These are phyloP conservation scores for Griposia aprilina DNA, from an alignment of 2,888 invertebrate species.

Conservation along the genomic window DNA sequence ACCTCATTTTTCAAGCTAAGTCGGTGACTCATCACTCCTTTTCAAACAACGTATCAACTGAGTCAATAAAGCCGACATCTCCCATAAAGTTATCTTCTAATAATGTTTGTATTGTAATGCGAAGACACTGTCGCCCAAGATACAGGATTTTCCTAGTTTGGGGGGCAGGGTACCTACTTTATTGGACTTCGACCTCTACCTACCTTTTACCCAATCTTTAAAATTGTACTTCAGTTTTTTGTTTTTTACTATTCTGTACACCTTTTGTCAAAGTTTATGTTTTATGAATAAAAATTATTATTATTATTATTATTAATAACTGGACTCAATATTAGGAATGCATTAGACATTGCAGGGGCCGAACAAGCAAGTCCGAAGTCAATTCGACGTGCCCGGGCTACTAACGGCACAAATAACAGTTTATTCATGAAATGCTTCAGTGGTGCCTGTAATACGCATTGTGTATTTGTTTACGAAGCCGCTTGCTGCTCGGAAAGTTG, in stretches of 20 bases:
- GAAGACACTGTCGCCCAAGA: no score
- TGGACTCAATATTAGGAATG: slow-evolving; percentile 62
- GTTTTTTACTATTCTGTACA: no score
- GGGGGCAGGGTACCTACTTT: no score
- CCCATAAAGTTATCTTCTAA: slow-evolving; percentile 31
- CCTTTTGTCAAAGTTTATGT: no score
- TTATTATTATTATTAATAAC: no score
- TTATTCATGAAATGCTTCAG: slow-evolving; percentile 51
- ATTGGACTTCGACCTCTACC: no score
- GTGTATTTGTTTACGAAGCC: slow-evolving; percentile 27
- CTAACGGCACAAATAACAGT: slow-evolving; percentile 36
- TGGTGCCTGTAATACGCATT: slow-evolving; percentile 20
- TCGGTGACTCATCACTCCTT: neutral
- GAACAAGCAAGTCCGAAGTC: slow-evolving; percentile 48
- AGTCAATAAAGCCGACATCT: slow-evolving; percentile 7
- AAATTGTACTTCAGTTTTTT: no score
- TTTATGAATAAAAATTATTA: no score
- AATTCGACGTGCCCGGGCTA: slow-evolving; percentile 56
- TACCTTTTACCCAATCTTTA: no score
- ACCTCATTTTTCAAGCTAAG: neutral
- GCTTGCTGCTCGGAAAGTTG: neutral
- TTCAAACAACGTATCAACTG: neutral
- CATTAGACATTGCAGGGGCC: slow-evolving; percentile 51
- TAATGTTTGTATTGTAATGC: no score
- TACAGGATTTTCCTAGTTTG: no score